These are phyloP conservation scores for Enteromius afrohamiltoni DNA, from an alignment of 2,797 vertebrate genomes.

Conservation along the genomic window DNA sequence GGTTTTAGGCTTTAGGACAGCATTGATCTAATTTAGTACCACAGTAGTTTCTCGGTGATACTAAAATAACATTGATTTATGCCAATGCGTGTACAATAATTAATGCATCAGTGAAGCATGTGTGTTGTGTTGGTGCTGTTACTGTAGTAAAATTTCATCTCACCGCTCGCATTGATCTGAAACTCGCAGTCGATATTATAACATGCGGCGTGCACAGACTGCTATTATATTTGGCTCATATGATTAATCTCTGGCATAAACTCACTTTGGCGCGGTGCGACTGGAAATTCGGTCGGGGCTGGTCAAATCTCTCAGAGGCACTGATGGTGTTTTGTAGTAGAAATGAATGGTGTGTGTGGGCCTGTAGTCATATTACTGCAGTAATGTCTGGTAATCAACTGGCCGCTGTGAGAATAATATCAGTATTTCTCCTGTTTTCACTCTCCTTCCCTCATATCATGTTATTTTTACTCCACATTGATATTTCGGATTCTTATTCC, in stretches of 20 bases:
- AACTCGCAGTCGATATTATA: neutral
- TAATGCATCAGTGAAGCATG: neutral
- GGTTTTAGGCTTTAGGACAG: too few species aligned
- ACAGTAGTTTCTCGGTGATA: too few species aligned
- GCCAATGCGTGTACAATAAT: neutral
- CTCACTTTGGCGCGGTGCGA: neutral
- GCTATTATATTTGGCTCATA: constrained; percentile 13
- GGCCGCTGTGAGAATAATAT: neutral
- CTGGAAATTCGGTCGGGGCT: neutral
- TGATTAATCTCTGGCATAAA: constrained; percentile 22
- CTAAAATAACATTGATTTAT: neutral
- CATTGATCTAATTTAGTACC: too few species aligned
- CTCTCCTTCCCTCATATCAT: neutral
- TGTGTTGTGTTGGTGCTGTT: neutral
- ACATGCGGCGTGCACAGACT: neutral
- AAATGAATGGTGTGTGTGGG: constrained; percentile 14
- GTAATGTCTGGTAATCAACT: constrained; percentile 10
- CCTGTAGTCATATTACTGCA: constrained; percentile 18
- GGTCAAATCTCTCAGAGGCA: constrained; percentile 11
- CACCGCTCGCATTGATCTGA: neutral
- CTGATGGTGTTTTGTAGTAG: constrained; percentile 3
- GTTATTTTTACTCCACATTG: neutral
- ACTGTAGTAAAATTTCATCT: neutral
- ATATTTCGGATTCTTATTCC: neutral
- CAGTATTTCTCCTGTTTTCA: neutral